These are phyloP conservation scores for Pseudopodoces humilis DNA, from an alignment of 2,113 vertebrate species.

Conservation along the genomic window DNA sequence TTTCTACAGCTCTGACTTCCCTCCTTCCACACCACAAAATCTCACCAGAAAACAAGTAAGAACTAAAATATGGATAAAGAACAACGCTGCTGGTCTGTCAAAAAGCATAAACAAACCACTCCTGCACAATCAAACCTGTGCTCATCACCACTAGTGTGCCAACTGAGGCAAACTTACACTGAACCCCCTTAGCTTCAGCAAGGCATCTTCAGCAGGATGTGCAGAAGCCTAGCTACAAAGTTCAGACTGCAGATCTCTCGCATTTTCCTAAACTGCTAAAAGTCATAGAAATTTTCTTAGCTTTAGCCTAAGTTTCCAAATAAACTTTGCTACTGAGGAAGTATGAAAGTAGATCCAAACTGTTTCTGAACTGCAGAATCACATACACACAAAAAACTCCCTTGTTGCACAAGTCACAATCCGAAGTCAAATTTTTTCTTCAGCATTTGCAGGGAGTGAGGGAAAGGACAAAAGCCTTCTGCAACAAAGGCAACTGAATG, in stretches of 20 bases:
- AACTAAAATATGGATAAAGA: not conserved
- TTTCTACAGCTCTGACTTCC: not conserved
- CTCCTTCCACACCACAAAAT: not conserved
- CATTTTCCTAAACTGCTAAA: not conserved
- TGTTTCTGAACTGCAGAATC: not conserved
- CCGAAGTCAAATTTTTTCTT: not conserved
- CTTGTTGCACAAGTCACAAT: not conserved
- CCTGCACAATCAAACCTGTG: not conserved
- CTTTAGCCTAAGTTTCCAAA: not conserved
- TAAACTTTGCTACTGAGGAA: not conserved
- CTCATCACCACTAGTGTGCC: fast-evolving
- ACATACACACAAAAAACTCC: not conserved
- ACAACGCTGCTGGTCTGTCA: not conserved
- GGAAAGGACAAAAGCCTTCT: not conserved
- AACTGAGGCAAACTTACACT: not conserved
- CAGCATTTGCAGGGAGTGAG: not conserved
- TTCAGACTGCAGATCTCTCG: not conserved
- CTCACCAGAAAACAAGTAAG: not conserved
- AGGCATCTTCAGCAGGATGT: not conserved
- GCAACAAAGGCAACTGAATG: not conserved
- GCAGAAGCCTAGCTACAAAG: not conserved
- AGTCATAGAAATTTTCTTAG: not conserved
- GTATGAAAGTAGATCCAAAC: not conserved
- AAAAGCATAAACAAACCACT: not conserved
- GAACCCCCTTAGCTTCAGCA: not conserved